Percentiles rank a stretch among this genome's conserved stretches.
Evolutionary conservation across 2,888 invertebrate species (phyloP).

Genomic region (Syritta pipiens): DNA sequence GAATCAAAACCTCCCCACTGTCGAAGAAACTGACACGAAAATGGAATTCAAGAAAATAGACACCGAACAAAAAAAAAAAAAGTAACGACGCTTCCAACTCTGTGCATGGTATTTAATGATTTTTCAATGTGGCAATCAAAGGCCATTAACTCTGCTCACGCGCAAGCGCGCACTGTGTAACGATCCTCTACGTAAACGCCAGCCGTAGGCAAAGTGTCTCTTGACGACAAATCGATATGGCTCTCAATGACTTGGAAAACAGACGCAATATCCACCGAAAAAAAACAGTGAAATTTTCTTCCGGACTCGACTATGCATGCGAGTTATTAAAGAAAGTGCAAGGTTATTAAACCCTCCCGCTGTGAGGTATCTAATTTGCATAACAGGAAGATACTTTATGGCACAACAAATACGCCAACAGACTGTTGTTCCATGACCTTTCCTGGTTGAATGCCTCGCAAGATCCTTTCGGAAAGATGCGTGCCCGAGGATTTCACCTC

Average conservation of each 20-base stretch:
- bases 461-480: no score
- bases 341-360: slow-evolving; percentile 42
- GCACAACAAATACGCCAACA: no score
- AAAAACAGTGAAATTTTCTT: slow-evolving; percentile 41
- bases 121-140: slow-evolving; percentile 49
- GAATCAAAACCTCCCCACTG: slow-evolving; percentile 4
- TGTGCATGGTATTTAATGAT: slow-evolving; percentile 38
- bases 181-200: no score
- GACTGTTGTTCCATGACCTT: not conserved
- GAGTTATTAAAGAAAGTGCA: slow-evolving; percentile 56
- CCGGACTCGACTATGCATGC: slow-evolving; percentile 47
- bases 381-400: slow-evolving; percentile 23
- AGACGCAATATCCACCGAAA: not conserved
- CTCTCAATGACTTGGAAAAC: slow-evolving; percentile 24
- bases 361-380: slow-evolving; percentile 19
- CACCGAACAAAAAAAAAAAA: not conserved
- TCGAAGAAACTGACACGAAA: slow-evolving; percentile 39
- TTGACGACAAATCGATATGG: slow-evolving; percentile 33
- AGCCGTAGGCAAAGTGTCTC: not conserved
- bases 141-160: slow-evolving; percentile 56
- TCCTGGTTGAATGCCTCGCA: not conserved
- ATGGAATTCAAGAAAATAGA: slow-evolving; percentile 18
- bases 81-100: not conserved
- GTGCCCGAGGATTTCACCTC: not conserved
- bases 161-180: slow-evolving; percentile 13